Percentiles rank a stretch among this genome's conserved stretches.
Conservation (phyloP, 1,140 invertebrate genomes). For the Drosophila mayri region DNA sequence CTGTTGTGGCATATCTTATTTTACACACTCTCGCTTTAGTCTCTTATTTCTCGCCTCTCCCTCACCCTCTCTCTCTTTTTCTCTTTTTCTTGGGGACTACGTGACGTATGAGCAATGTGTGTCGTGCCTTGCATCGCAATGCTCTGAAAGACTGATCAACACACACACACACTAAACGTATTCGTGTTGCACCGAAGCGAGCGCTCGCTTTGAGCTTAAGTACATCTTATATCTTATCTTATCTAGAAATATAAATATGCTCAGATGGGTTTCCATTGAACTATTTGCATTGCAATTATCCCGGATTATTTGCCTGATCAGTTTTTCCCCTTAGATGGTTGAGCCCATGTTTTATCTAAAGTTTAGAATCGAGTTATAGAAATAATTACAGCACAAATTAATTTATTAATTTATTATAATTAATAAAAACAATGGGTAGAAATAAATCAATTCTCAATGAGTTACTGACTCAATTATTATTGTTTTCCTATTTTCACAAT, state of each 20-base stretch:
- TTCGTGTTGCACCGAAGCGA: constrained; percentile 5
- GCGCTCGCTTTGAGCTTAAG: constrained; percentile 1
- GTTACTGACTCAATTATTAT: background rate
- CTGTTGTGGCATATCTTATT: constrained; percentile 54
- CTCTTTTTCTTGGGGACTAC: constrained; percentile 50
- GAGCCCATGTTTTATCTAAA: background rate
- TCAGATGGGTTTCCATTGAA: constrained; percentile 17
- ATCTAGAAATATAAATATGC: constrained; percentile 11
- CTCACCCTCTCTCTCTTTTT: background rate
- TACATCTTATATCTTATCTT: background rate
- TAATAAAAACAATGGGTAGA: background rate
- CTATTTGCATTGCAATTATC: constrained; percentile 17
- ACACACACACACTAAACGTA: constrained; percentile 14
- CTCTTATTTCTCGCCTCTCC: constrained; percentile 48
- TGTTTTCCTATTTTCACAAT: no score
- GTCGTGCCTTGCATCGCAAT: constrained; percentile 56
- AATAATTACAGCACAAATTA: background rate
- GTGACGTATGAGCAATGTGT: constrained; percentile 74
- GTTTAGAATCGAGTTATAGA: background rate
- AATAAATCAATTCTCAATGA: no score
- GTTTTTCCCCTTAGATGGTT: constrained; percentile 11
- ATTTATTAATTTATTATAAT: background rate
- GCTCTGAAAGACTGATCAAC: constrained; percentile 21
- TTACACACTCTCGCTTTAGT: constrained; percentile 32
- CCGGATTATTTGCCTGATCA: background rate